phyloP scores from a whole-genome alignment of 2,888 invertebrate genomes.

The Ceraclea dissimilis region DNA sequence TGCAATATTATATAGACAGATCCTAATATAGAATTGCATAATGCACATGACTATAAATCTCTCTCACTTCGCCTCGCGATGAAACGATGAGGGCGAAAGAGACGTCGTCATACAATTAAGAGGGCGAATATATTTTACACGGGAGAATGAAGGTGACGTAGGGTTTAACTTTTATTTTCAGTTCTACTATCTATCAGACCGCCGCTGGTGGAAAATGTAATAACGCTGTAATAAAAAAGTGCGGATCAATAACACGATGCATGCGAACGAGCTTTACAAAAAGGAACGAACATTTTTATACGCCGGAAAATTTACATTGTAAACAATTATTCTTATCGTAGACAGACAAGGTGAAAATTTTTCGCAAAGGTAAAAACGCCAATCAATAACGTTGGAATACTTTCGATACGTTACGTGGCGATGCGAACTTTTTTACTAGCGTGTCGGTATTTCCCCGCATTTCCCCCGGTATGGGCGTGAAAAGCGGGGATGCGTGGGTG shows the following conservation, averaged over 20 bases:
- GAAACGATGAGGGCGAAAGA: too few species aligned
- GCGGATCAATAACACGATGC: too few species aligned
- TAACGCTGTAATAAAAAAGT: not conserved
- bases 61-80: too few species aligned
- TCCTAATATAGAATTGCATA: too few species aligned
- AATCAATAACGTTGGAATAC: not conserved
- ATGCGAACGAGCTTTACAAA: too few species aligned
- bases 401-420: not conserved
- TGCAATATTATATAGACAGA: too few species aligned
- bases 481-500: not conserved
- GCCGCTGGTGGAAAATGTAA: constrained; percentile 1
- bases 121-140: too few species aligned
- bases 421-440: not conserved
- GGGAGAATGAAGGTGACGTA: not conserved
- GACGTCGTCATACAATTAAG: too few species aligned
- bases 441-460: not conserved
- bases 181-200: constrained; percentile 7
- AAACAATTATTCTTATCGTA: not conserved
- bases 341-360: not conserved
- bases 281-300: too few species aligned
- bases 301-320: too few species aligned
- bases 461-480: not conserved
- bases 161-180: constrained; percentile 21
- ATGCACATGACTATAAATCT: too few species aligned
- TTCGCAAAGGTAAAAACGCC: not conserved